These are phyloP conservation scores for Blera fallax DNA, from an alignment of 2,888 invertebrate species.

Conservation along the genomic window DNA sequence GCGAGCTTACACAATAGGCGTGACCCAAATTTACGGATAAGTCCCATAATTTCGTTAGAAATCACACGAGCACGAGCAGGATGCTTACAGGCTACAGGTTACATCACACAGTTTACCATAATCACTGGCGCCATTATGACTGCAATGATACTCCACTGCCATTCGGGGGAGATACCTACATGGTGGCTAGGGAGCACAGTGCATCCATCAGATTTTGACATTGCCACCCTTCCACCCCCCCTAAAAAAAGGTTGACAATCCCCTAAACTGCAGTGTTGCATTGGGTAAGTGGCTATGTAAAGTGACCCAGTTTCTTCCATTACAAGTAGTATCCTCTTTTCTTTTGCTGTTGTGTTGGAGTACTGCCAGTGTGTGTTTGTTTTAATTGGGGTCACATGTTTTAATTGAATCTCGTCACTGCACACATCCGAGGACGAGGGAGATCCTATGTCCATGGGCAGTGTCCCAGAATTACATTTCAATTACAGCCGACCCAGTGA, in stretches of 20 bases:
- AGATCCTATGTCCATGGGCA: not conserved
- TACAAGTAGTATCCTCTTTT: not conserved
- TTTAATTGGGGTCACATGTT: conserved; percentile 12
- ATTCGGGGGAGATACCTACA: not conserved
- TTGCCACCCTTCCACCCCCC: not conserved
- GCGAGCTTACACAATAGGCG: not conserved
- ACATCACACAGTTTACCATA: not conserved
- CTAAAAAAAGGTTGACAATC: not conserved
- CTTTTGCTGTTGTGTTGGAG: not conserved
- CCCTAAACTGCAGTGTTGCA: conserved; percentile 25
- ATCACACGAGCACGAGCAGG: not conserved
- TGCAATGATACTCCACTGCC: not conserved
- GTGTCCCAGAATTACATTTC: conserved; percentile 19
- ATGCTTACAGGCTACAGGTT: not conserved
- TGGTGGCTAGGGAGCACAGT: not conserved
- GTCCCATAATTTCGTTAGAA: conserved; percentile 18
- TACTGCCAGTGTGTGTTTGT: not conserved
- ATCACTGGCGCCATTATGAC: conserved; percentile 6
- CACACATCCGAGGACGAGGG: not conserved
- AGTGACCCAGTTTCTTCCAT: conserved; percentile 18
- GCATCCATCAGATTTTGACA: not conserved
- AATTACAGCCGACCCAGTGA: conserved; percentile 9
- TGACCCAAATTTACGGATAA: conserved; percentile 29
- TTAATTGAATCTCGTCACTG: conserved; percentile 38
- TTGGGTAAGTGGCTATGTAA: conserved; percentile 14